Evolutionary conservation across 2,797 vertebrate genomes (phyloP), one percentile per base, ranked within the genome.

Genomic region (Nyctalus aviator): DNA sequence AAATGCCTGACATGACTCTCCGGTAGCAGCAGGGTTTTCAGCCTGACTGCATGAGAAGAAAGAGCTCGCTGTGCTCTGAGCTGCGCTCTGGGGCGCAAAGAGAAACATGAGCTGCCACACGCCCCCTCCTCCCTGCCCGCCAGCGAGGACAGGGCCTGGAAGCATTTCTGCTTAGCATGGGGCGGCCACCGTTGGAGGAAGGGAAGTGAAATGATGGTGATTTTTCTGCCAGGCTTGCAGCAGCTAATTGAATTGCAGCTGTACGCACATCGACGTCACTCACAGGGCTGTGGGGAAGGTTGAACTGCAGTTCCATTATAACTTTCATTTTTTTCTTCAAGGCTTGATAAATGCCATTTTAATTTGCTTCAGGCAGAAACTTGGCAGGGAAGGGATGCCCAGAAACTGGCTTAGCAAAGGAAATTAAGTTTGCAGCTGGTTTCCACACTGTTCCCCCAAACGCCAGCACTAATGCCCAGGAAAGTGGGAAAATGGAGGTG

Each of bases 41-140:
- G 99, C 98, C 98, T 98, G 98, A 98, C 98, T 99, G 98, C 98
- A 98, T 95, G 95, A 95, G 98, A 99, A 99, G 99, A 99, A 99
- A 99, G 98, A 96, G 91, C 97, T 97, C 92, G 98, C 98, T 98
- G 99, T 99, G 98, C 96, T 76, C 97, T 3, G 48, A 94, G 98
- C 97, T 35, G 86, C 77, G 91, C 94, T 94, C 92, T 46, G 92
- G 98, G 97, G 88, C 88, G 79, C n/a, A 14, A n/a, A 96, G 91
- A 97, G 98, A 90, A 97, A 97, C 97, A 77, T 13, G 91, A 97
- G 96, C 97, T 66, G 97, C 97, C 94, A 18, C 84, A 35, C 20
- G 62, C 93, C 97, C 95, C 84, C 94, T 21, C 88, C 82, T 93
- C 88, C 93, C 90, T n/a, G 15, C 82, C 86, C 5, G 32, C 91